These are phyloP conservation scores for Deroplatys truncata DNA, from an alignment of 2,888 invertebrate genomes.

Conservation along the genomic window DNA sequence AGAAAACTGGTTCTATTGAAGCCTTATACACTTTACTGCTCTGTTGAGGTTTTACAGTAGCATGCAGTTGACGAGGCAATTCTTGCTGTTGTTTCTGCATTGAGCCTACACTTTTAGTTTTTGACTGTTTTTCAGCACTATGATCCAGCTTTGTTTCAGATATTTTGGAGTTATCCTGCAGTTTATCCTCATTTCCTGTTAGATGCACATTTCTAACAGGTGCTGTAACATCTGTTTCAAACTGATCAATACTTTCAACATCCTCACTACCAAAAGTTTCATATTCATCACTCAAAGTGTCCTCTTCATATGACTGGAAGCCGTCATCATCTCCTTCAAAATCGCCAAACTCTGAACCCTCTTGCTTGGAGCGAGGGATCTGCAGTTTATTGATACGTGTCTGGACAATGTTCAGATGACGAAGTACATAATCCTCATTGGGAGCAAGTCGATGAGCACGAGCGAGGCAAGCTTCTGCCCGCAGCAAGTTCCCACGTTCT, in stretches of 20 bases:
- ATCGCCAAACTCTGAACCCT: constrained; percentile 12
- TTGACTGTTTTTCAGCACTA: neutral
- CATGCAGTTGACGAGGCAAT: neutral
- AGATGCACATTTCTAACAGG: constrained; percentile 1
- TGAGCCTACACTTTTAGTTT: neutral
- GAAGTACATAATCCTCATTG: constrained; percentile 83
- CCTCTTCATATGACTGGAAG: neutral
- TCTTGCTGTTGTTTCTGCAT: neutral
- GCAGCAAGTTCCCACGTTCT: constrained; percentile 79
- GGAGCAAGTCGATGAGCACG: constrained; percentile 80
- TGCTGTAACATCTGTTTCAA: neutral
- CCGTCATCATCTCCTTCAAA: neutral
- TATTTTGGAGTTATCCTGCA: neutral
- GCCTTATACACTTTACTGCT: neutral
- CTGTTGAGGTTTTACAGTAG: neutral
- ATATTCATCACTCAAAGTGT: constrained; percentile 2
- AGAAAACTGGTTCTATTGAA: neutral
- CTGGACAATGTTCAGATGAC: constrained; percentile 85
- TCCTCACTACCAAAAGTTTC: constrained; percentile 9
- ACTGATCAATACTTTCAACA: neutral
- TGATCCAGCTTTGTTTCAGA: neutral
- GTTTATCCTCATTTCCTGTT: neutral
- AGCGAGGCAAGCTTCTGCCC: constrained; percentile 80
- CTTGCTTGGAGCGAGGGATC: neutral
- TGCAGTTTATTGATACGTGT: constrained; percentile 50